These are phyloP conservation scores for Cheilosia impressa DNA, from an alignment of 2,888 invertebrate species.

Conservation along the genomic window DNA sequence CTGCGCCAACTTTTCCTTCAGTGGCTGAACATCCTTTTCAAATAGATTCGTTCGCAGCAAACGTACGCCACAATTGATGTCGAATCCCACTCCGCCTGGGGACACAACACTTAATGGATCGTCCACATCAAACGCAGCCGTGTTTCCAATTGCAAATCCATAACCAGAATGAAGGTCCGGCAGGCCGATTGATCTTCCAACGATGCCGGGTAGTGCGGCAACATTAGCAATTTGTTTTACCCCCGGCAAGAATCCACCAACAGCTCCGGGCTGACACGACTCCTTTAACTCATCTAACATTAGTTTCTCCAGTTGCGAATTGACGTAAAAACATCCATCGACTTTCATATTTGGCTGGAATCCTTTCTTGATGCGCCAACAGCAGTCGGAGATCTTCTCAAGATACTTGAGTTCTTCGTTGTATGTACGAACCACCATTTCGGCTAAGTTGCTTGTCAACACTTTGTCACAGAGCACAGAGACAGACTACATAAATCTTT, in stretches of 20 bases:
- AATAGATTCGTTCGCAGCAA: slow-evolving; percentile 96
- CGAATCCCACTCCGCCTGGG: slow-evolving; percentile 99
- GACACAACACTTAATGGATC: slow-evolving; percentile 93
- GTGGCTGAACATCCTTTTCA: slow-evolving; percentile 96
- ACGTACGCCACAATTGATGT: slow-evolving; percentile 99
- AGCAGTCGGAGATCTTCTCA: slow-evolving; percentile 92
- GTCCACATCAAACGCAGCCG: slow-evolving; percentile 99
- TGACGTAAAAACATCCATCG: slow-evolving; percentile 98
- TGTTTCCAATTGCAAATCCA: slow-evolving; percentile 99
- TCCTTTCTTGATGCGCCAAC: slow-evolving; percentile 98
- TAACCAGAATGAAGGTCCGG: slow-evolving; percentile 99
- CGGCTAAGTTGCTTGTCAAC: slow-evolving; percentile 73
- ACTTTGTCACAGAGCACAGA: no score
- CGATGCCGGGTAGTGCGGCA: slow-evolving; percentile 98
- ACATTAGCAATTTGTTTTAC: slow-evolving; percentile 99
- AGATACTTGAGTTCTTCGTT: slow-evolving; percentile 96
- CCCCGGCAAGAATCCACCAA: slow-evolving; percentile 98
- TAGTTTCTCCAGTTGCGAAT: slow-evolving; percentile 93
- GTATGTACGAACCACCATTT: slow-evolving; percentile 95
- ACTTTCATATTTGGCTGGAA: slow-evolving; percentile 99
- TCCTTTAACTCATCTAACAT: slow-evolving; percentile 98
- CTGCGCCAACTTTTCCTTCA: slow-evolving; percentile 97
- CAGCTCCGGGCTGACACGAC: slow-evolving; percentile 93
- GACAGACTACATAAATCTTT: no score
- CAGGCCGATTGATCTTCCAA: slow-evolving; percentile 95